phyloP scores from a whole-genome alignment of 2,888 invertebrate genomes.

The Xestobium rufovillosum region DNA sequence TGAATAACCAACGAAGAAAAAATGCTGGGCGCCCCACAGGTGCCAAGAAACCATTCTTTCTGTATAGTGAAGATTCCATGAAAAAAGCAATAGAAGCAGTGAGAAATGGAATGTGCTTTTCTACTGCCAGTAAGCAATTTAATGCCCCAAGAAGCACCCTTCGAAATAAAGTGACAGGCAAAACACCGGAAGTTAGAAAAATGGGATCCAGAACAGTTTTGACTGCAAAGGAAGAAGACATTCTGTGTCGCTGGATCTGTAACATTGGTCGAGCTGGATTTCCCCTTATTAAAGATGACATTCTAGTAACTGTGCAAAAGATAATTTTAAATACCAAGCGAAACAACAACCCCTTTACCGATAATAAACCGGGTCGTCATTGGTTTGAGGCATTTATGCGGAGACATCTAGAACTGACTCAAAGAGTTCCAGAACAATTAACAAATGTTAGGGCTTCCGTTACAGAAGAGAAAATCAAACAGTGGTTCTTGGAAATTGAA shows the following conservation, averaged over 20 bases:
- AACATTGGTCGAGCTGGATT: background rate
- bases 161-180: slow-evolving; percentile 12
- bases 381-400: background rate
- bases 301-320: slow-evolving; percentile 1
- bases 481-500: slow-evolving; percentile 1
- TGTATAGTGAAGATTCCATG: too few relatives aligned
- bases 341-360: slow-evolving; percentile 1
- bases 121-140: slow-evolving; percentile 3
- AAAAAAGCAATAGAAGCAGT: too few relatives aligned
- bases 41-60: too few relatives aligned
- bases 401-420: slow-evolving; percentile 1
- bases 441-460: slow-evolving; percentile 5
- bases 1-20: too few relatives aligned
- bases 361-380: background rate
- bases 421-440: slow-evolving; percentile 3
- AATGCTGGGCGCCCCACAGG: too few relatives aligned
- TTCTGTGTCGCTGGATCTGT: background rate
- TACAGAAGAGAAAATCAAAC: slow-evolving; percentile 7
- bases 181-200: slow-evolving; percentile 10
- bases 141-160: slow-evolving; percentile 8
- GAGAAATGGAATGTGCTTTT: too few relatives aligned
- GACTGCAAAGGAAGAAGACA: slow-evolving; percentile 10
- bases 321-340: background rate
- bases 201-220: slow-evolving; percentile 11
- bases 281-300: slow-evolving; percentile 4